Evolutionary conservation across 2,113 vertebrate genomes (phyloP).

Genomic region (Dolichotis patagonum): DNA sequence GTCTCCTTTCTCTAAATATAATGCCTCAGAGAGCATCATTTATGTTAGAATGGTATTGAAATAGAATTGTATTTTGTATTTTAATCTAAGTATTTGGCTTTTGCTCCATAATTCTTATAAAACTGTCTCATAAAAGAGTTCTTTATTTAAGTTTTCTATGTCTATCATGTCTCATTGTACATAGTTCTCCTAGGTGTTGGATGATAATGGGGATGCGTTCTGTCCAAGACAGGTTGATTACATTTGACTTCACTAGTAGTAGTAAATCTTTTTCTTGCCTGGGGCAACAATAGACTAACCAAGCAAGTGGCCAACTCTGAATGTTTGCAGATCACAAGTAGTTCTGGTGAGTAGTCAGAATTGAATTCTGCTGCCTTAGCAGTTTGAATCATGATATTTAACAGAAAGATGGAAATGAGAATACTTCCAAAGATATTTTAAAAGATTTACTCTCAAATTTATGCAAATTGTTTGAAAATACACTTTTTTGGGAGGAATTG

Average conservation of each 20-base stretch:
- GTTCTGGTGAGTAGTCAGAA: neutral
- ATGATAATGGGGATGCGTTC: neutral
- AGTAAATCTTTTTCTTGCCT: neutral
- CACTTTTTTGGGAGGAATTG: too few species aligned
- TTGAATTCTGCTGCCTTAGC: neutral
- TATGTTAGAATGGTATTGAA: neutral
- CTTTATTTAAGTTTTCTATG: neutral
- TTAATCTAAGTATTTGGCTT: conserved; percentile 27
- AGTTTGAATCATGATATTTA: conserved; percentile 10
- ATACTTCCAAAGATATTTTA: neutral
- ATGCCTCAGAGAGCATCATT: neutral
- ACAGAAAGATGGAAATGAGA: neutral
- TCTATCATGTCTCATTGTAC: neutral
- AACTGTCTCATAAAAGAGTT: neutral
- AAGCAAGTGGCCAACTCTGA: neutral
- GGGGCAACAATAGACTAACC: neutral
- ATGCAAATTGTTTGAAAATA: conserved; percentile 29
- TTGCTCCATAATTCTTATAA: conserved; percentile 3
- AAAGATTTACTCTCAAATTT: neutral
- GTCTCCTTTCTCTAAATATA: neutral
- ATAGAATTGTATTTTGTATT: conserved; percentile 6
- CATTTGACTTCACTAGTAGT: neutral
- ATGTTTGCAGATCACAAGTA: neutral
- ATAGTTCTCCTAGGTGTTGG: neutral
- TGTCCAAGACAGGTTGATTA: neutral